These are phyloP conservation scores for Candidula unifasciata DNA, from an alignment of 2,888 invertebrate species.

Conservation along the genomic window DNA sequence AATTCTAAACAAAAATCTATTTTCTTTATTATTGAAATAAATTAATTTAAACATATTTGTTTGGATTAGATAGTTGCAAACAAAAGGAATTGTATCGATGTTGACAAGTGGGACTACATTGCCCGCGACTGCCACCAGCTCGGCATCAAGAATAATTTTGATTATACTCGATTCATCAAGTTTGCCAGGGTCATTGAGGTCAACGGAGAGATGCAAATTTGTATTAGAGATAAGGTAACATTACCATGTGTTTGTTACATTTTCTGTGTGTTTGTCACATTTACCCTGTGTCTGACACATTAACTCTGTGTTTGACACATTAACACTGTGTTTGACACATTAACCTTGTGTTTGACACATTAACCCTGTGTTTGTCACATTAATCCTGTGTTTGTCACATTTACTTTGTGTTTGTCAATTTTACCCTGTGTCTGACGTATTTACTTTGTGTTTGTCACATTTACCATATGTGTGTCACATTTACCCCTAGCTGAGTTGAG, in stretches of 20 bases:
- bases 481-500: too few relatives aligned
- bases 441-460: too few relatives aligned
- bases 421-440: too few relatives aligned
- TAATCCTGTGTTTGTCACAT: not conserved
- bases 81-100: conserved; percentile 81
- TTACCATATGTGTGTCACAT: too few relatives aligned
- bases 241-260: not conserved
- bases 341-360: too few relatives aligned
- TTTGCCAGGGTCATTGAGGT: conserved; percentile 75
- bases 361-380: too few relatives aligned
- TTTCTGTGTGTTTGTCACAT: not conserved
- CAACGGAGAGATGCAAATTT: conserved; percentile 60
- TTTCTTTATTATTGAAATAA: too few relatives aligned
- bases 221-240: conserved; percentile 78
- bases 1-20: too few relatives aligned
- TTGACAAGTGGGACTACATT: conserved; percentile 85
- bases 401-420: too few relatives aligned
- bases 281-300: too few relatives aligned
- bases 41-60: not conserved
- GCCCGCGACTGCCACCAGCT: conserved; percentile 81
- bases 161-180: conserved; percentile 78
- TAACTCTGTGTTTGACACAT: too few relatives aligned
- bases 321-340: too few relatives aligned
- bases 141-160: conserved; percentile 78
- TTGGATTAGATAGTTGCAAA: conserved; percentile 80